Conservation (phyloP, 1,140 invertebrate species). For the Drosophila mojavensis region DNA sequence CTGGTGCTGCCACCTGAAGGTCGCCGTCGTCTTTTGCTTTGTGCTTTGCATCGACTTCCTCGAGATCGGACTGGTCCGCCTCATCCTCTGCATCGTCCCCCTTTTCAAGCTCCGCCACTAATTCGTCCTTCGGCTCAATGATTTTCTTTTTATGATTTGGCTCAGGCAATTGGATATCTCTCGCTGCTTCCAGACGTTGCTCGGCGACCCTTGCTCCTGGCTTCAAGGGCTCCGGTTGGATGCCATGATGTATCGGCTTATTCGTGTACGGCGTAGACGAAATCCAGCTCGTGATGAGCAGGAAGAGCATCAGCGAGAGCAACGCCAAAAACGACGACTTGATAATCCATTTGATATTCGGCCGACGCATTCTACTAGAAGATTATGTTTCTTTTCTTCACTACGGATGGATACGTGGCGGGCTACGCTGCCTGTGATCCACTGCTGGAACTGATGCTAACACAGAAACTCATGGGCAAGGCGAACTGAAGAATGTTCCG, state of each 20-base stretch:
- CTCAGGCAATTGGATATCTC: constrained; percentile 10
- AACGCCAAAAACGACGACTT: constrained; percentile 64
- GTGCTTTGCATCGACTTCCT: neutral
- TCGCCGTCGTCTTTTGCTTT: neutral
- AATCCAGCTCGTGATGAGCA: constrained; percentile 75
- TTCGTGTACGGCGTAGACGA: constrained; percentile 75
- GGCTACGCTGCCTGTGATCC: constrained; percentile 24
- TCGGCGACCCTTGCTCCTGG: constrained; percentile 1
- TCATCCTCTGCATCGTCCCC: constrained; percentile 15
- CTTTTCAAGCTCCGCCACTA: neutral
- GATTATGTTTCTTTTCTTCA: neutral
- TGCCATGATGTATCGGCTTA: constrained; percentile 59
- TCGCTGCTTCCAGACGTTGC: neutral
- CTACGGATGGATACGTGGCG: constrained; percentile 50
- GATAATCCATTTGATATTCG: constrained; percentile 78
- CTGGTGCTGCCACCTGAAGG: constrained; percentile 82
- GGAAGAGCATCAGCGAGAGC: constrained; percentile 62
- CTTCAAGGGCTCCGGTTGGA: constrained; percentile 38
- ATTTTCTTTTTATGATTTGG: constrained; percentile 10
- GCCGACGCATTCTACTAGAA: constrained; percentile 67
- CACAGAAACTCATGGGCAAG: constrained; percentile 18
- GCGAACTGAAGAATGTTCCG: constrained; percentile 1
- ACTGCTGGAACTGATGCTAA: constrained; percentile 30
- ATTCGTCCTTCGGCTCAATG: neutral
- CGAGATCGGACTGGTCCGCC: neutral